Conservation (phyloP, 2,888 invertebrate genomes). For the Volucella zonaria region DNA sequence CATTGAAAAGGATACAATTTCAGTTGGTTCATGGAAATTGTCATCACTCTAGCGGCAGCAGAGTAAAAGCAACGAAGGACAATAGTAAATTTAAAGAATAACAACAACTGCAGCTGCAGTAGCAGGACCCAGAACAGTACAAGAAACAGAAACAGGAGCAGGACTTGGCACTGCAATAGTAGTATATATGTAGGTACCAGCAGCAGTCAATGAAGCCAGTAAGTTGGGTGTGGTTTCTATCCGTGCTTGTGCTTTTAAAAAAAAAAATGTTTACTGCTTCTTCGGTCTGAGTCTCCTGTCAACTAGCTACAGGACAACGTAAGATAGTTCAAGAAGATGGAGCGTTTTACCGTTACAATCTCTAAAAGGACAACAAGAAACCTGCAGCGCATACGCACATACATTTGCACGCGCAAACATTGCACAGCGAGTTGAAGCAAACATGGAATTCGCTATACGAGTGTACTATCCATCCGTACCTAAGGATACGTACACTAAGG, state of each 20-base stretch:
- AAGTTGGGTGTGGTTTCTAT: constrained; percentile 25
- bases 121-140: constrained; percentile 2
- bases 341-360: constrained; percentile 40
- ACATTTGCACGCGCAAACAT: background rate
- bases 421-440: constrained; percentile 24
- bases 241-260: constrained; percentile 8
- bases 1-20: constrained; percentile 27
- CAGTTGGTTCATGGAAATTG: constrained; percentile 57
- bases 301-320: constrained; percentile 43
- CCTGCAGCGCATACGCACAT: background rate
- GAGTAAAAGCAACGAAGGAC: constrained; percentile 54
- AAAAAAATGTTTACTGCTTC: background rate
- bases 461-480: too few species aligned
- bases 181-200: too few species aligned
- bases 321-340: constrained; percentile 49
- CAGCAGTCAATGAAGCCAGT: constrained; percentile 7
- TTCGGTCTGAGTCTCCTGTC: constrained; percentile 36
- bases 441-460: background rate
- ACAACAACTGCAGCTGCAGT: constrained; percentile 21
- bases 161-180: background rate
- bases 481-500: constrained; percentile 2
- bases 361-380: constrained; percentile 39
- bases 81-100: constrained; percentile 55
- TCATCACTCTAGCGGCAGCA: constrained; percentile 30
- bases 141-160: background rate